phyloP scores from a whole-genome alignment of 1,140 invertebrate species.

The Drosophila parvula region DNA sequence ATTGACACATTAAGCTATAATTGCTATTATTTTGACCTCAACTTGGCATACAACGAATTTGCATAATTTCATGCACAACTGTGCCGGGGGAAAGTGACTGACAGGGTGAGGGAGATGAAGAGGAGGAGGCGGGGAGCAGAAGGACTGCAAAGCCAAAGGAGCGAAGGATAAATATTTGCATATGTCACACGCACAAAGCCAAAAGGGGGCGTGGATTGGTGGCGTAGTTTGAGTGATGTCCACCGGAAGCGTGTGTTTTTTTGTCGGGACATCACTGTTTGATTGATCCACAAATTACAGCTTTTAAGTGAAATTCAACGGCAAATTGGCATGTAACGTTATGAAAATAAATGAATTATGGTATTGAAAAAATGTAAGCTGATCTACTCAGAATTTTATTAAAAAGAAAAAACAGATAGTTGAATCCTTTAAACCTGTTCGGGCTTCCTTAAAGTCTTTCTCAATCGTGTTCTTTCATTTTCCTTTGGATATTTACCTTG shows the following conservation, averaged over 20 bases:
- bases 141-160: constrained; percentile 26
- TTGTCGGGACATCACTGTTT: constrained; percentile 29
- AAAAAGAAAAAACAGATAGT: not conserved
- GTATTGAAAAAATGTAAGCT: not conserved
- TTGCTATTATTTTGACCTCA: constrained; percentile 3
- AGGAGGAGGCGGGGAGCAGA: not conserved
- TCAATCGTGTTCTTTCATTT: not conserved
- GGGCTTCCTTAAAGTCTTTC: not conserved
- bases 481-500: constrained; percentile 32
- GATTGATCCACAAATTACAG: constrained; percentile 52
- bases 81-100: constrained; percentile 9
- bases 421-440: not conserved
- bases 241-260: constrained; percentile 24
- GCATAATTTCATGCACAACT: constrained; percentile 53
- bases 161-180: constrained; percentile 58
- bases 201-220: constrained; percentile 11
- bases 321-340: constrained; percentile 1
- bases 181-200: constrained; percentile 63
- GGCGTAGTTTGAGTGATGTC: constrained; percentile 32
- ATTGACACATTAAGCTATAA: not conserved
- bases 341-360: constrained; percentile 32
- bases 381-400: not conserved
- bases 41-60: constrained; percentile 24
- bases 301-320: constrained; percentile 30
- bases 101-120: not conserved